phyloP scores from a whole-genome alignment of 2,113 vertebrate genomes.

The Pollachius pollachius region DNA sequence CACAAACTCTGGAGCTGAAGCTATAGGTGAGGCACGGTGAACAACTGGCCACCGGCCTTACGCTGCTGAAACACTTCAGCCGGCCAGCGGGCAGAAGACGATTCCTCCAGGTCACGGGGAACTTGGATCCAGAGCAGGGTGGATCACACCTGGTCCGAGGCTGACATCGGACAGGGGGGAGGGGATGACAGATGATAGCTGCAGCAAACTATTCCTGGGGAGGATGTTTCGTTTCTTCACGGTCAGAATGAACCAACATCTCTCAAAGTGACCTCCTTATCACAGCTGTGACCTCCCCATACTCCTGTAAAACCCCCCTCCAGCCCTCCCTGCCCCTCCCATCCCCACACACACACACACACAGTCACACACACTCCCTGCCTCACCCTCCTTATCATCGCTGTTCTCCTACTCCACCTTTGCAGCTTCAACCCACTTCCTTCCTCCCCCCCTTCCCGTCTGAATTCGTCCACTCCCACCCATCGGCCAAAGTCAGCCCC shows the following conservation, averaged over 20 bases:
- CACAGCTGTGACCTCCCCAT: constrained; percentile 60
- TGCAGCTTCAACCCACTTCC: constrained; percentile 37
- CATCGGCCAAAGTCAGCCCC: constrained; percentile 14
- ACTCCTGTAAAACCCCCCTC: constrained; percentile 19
- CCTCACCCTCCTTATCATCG: constrained; percentile 6
- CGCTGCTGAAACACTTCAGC: background rate
- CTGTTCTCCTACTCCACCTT: constrained; percentile 43
- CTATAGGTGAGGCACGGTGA: constrained; percentile 1
- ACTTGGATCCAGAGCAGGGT: constrained; percentile 19
- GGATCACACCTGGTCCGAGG: constrained; percentile 52
- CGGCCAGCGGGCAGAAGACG: constrained; percentile 20
- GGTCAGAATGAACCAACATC: constrained; percentile 45
- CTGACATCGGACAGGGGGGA: background rate
- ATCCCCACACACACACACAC: too few species aligned
- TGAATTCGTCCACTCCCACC: constrained; percentile 29
- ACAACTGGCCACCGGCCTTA: too few species aligned
- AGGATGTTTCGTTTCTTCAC: constrained; percentile 55
- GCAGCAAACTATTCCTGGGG: constrained; percentile 58
- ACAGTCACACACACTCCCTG: background rate
- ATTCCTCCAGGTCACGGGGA: background rate
- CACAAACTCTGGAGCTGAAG: constrained; percentile 19
- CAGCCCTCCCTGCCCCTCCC: background rate
- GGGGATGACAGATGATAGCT: constrained; percentile 11
- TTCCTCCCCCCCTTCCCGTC: constrained; percentile 18
- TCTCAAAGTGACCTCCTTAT: constrained; percentile 66